Evolutionary conservation across 1,140 invertebrate species (phyloP).

Genomic region (Adelges cooleyi): DNA sequence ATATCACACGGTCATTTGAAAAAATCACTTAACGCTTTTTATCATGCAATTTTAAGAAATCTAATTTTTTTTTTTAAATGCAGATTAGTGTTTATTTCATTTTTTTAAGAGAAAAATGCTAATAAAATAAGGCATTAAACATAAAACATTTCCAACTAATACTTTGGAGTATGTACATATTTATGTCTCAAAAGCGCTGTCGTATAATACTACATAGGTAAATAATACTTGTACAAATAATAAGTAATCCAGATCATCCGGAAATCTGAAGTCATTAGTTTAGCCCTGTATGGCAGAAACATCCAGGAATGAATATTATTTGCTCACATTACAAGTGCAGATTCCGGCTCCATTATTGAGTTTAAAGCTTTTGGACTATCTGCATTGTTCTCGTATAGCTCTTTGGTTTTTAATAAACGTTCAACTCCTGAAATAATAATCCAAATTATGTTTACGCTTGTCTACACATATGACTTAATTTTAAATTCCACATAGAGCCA

Average conservation of each 20-base stretch:
- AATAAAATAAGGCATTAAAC: background rate
- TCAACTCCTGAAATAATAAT: too few species aligned
- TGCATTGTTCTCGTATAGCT: slow-evolving; percentile 14
- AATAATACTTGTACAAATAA: slow-evolving; percentile 26
- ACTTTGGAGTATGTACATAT: slow-evolving; percentile 8
- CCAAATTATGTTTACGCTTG: too few species aligned
- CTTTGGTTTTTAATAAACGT: slow-evolving; percentile 13
- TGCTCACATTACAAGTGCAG: slow-evolving; percentile 3
- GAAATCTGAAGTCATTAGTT: background rate
- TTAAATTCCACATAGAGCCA: too few species aligned
- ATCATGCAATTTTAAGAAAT: slow-evolving; percentile 12
- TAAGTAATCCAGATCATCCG: slow-evolving; percentile 10
- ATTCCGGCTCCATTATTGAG: slow-evolving; percentile 3
- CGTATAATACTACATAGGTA: slow-evolving; percentile 28
- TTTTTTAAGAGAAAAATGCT: slow-evolving; percentile 15
- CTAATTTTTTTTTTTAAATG: slow-evolving; percentile 16
- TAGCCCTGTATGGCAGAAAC: background rate
- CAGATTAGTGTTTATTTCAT: too few species aligned
- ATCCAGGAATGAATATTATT: background rate
- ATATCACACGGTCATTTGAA: slow-evolving; percentile 28
- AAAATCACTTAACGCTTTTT: slow-evolving; percentile 28
- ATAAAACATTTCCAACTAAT: slow-evolving; percentile 11
- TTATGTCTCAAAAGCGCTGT: slow-evolving; percentile 27
- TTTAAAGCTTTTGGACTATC: slow-evolving; percentile 1
- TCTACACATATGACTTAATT: too few species aligned